Percentiles rank a stretch among this genome's conserved stretches.
Evolutionary conservation across 2,797 vertebrate genomes (phyloP).

Genomic region (Gymnothorax reevesii): DNA sequence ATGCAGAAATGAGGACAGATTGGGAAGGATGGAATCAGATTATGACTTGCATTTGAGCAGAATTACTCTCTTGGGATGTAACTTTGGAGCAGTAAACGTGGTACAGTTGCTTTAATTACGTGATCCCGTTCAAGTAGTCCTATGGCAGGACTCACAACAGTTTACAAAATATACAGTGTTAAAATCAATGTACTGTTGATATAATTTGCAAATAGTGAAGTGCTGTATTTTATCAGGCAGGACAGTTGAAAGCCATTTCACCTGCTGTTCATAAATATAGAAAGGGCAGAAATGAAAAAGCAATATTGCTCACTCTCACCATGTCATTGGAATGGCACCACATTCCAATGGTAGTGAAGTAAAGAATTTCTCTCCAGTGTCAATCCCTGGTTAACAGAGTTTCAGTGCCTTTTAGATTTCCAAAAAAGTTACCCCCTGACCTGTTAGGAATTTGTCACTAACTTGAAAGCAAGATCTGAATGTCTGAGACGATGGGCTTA

Average conservation of each 20-base stretch:
- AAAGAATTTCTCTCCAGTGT: neutral
- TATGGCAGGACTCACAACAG: neutral
- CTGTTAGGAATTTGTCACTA: neutral
- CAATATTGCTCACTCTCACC: neutral
- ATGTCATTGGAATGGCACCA: no score
- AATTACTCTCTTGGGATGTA: no score
- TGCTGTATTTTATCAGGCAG: neutral
- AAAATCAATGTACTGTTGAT: no score
- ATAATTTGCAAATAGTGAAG: no score
- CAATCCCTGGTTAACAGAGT: neutral
- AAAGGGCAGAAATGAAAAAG: neutral
- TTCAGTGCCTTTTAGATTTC: neutral
- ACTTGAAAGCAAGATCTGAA: neutral
- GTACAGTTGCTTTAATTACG: no score
- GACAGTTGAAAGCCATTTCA: neutral
- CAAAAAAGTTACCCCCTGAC: neutral
- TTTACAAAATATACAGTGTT: no score
- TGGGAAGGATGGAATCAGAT: no score
- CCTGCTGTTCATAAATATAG: neutral
- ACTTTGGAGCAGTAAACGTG: no score
- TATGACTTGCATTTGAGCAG: no score
- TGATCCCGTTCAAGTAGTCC: neutral
- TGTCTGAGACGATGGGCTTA: neutral
- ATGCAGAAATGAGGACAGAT: no score
- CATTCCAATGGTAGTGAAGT: neutral